phyloP scores from a whole-genome alignment of 2,888 invertebrate species.

The Hypomecis punctinalis region DNA sequence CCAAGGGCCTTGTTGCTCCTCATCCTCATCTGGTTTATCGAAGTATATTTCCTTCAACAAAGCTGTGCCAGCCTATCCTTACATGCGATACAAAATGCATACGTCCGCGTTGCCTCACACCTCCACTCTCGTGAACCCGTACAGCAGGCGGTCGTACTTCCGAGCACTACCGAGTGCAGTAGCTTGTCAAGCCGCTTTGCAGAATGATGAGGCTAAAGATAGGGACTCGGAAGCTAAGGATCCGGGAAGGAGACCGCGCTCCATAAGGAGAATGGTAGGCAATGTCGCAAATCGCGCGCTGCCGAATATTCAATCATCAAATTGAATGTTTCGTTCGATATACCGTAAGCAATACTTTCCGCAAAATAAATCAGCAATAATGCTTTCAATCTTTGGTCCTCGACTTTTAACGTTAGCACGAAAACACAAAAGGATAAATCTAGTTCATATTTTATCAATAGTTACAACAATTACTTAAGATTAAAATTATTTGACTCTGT shows the following conservation, averaged over 20 bases:
- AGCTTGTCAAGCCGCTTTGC: conserved; percentile 16
- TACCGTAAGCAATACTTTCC: too few relatives aligned
- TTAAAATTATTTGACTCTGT: conserved; percentile 25
- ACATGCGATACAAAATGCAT: conserved; percentile 17
- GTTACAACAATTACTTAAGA: not conserved
- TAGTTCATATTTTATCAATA: not conserved
- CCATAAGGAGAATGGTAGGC: not conserved
- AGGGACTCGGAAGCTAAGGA: not conserved
- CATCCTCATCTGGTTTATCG: conserved; percentile 44
- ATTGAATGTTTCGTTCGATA: too few relatives aligned
- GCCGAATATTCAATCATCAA: too few relatives aligned
- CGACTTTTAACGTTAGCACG: too few relatives aligned
- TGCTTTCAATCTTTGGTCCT: too few relatives aligned
- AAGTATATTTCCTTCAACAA: conserved; percentile 57
- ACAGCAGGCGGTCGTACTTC: conserved; percentile 38
- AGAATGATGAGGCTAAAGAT: not conserved
- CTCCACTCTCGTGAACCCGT: conserved; percentile 42
- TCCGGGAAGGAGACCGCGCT: conserved; percentile 2
- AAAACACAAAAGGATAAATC: too few relatives aligned
- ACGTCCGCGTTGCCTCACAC: conserved; percentile 35
- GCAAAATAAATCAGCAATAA: too few relatives aligned
- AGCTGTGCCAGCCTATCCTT: conserved; percentile 28
- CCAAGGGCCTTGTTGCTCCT: not conserved
- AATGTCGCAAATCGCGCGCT: too few relatives aligned
- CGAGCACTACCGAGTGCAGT: conserved; percentile 33